These are phyloP conservation scores for Hypanus sabinus DNA, from an alignment of 2,113 vertebrate genomes.

Conservation along the genomic window DNA sequence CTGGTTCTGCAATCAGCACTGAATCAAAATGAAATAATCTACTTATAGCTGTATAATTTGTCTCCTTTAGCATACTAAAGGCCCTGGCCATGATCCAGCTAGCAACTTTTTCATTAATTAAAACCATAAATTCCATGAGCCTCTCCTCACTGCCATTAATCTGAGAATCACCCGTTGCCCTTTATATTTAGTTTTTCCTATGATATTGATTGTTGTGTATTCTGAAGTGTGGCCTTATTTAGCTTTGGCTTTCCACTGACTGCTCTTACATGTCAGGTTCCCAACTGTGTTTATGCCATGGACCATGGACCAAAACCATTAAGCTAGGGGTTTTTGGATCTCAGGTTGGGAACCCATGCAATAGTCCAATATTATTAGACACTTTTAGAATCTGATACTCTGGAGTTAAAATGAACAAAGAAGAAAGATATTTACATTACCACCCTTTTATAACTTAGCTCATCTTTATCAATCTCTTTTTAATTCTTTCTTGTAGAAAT, in stretches of 20 bases:
- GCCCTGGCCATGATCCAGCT: neutral
- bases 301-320: too few species aligned
- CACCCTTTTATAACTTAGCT: neutral
- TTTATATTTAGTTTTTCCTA: neutral
- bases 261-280: neutral
- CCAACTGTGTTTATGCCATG: too few species aligned
- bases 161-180: neutral
- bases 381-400: neutral
- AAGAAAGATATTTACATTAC: neutral
- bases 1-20: neutral
- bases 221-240: neutral
- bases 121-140: neutral
- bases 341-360: too few species aligned
- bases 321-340: too few species aligned
- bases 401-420: neutral
- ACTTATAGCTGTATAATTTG: neutral
- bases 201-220: neutral
- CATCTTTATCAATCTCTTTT: neutral
- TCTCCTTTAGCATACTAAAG: neutral
- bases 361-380: neutral
- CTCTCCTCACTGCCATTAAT: neutral
- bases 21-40: neutral
- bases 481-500: neutral
- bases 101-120: neutral
- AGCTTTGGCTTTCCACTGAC: neutral